These are phyloP conservation scores for Lasiurus cinereus DNA, from an alignment of 2,113 vertebrate genomes.

Conservation along the genomic window DNA sequence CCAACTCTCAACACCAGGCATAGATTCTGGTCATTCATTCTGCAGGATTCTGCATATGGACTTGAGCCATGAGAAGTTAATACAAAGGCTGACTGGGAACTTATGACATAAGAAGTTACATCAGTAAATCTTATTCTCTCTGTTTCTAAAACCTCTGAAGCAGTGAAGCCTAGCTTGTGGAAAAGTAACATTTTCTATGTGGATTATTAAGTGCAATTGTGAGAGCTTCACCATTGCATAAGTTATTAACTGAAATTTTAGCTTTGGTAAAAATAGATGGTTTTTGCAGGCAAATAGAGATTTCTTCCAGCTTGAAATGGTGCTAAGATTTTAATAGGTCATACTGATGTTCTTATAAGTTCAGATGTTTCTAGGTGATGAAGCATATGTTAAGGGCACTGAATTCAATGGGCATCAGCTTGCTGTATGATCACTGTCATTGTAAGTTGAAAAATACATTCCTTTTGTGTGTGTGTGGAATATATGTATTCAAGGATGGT, in stretches of 20 bases:
- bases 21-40: background rate
- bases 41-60: background rate
- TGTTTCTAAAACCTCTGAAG: background rate
- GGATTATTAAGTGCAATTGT: background rate
- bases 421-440: background rate
- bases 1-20: background rate
- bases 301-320: background rate
- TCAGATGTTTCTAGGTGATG: background rate
- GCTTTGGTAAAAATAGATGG: background rate
- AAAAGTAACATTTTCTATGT: background rate
- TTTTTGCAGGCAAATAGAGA: background rate
- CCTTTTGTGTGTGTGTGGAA: background rate
- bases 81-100: background rate
- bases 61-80: background rate
- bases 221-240: background rate
- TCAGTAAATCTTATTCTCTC: background rate
- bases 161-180: background rate
- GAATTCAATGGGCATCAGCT: background rate
- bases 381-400: background rate
- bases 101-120: background rate
- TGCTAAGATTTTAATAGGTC: background rate
- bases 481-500: background rate
- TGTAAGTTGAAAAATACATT: background rate
- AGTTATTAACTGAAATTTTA: background rate
- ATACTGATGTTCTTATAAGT: background rate